phyloP scores from a whole-genome alignment of 35 echinoderm and acorn worm species.

The Chiridota heheva region DNA sequence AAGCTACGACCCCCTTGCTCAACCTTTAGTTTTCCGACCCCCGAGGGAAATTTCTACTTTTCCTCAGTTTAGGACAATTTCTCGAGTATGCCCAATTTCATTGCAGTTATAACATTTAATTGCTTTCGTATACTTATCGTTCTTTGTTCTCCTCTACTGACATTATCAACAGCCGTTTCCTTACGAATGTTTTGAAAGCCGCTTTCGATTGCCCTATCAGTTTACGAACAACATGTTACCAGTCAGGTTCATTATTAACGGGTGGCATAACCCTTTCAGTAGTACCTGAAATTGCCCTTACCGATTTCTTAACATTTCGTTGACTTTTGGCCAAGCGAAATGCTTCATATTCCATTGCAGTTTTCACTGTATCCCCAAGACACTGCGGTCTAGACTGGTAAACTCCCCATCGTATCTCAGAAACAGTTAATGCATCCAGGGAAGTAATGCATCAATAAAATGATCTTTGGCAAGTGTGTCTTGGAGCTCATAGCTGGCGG shows the following conservation, averaged over 20 bases:
- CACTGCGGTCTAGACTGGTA: constrained; percentile 24
- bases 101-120: constrained; percentile 11
- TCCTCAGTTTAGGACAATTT: not conserved
- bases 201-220: not conserved
- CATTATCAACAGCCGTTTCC: not conserved
- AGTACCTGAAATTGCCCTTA: not conserved
- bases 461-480: no score
- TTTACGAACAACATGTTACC: not conserved
- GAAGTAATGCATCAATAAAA: no score
- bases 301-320: not conserved
- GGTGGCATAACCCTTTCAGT: not conserved
- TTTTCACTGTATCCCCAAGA: constrained; percentile 3
- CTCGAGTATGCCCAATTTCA: not conserved
- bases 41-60: no score
- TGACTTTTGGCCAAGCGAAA: not conserved
- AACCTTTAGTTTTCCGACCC: no score
- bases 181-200: not conserved
- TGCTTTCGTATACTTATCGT: not conserved
- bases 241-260: not conserved
- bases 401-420: constrained; percentile 23
- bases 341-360: not conserved
- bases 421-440: not conserved
- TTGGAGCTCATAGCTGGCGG: no score
- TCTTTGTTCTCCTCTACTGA: not conserved
- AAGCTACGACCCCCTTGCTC: no score